A percentile compares a stretch with the other conserved stretches of the same genome.
These are phyloP conservation scores for Cynopterus brachyotis DNA, from an alignment of 2,113 vertebrate genomes.

Conservation along the genomic window DNA sequence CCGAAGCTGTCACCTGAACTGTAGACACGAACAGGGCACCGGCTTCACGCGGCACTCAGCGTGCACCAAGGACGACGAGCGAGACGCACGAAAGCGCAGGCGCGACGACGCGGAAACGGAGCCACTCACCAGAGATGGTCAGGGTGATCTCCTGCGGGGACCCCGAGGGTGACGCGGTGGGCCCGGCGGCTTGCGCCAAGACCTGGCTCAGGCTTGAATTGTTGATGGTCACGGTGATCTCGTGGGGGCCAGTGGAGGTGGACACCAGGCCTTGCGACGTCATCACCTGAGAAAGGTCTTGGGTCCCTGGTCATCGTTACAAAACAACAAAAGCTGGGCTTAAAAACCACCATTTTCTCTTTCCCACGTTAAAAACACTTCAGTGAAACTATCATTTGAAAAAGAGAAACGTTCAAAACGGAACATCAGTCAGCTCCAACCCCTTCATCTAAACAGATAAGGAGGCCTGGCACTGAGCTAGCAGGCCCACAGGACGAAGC, in stretches of 20 bases:
- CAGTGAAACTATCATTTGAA: neutral
- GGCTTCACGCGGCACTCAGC: neutral
- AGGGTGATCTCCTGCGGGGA: conserved; percentile 96
- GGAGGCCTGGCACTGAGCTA: rapidly evolving
- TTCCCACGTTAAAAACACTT: neutral
- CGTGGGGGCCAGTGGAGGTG: conserved; percentile 87
- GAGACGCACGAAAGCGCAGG: neutral
- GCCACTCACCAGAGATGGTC: conserved; percentile 94
- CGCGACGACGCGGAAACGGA: rapidly evolving
- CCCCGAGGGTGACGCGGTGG: conserved; percentile 81
- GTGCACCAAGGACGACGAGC: rapidly evolving
- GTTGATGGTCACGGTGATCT: conserved; percentile 98
- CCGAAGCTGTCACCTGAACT: neutral
- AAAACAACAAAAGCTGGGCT: neutral
- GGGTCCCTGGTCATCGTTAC: conserved; percentile 84
- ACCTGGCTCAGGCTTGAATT: conserved; percentile 95
- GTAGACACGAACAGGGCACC: neutral
- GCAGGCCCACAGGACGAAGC: neutral
- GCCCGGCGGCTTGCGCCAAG: conserved; percentile 88
- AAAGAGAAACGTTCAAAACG: neutral
- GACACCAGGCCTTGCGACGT: conserved; percentile 89
- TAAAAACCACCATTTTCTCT: neutral
- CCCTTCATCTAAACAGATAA: neutral
- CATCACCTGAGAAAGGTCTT: conserved; percentile 94
- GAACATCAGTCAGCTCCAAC: neutral